Conservation (phyloP, 2,888 invertebrate species). For the Danaus chrysippus region DNA sequence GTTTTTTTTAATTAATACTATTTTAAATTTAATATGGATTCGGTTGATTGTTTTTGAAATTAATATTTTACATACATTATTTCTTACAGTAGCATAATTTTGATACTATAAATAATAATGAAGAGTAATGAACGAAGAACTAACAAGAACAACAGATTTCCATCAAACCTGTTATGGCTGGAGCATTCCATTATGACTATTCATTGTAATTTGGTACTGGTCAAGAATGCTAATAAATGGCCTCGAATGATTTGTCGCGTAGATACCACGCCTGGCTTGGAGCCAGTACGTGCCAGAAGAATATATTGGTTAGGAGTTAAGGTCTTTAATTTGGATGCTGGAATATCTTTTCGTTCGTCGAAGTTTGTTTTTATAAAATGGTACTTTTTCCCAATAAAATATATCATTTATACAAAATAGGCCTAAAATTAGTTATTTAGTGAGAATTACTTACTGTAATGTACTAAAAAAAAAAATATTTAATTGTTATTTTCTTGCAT, state of each 20-base stretch:
- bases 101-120: too few species aligned
- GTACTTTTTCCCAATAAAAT: neutral
- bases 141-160: too few species aligned
- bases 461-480: too few species aligned
- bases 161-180: neutral
- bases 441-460: too few species aligned
- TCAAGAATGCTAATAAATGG: conserved; percentile 2
- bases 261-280: neutral
- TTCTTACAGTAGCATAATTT: too few species aligned
- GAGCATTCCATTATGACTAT: neutral
- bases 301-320: neutral
- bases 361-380: neutral
- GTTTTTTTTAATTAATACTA: too few species aligned
- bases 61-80: too few species aligned
- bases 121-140: too few species aligned
- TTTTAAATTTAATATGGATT: too few species aligned
- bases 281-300: neutral
- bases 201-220: neutral
- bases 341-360: neutral
- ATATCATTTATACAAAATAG: too few species aligned
- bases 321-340: neutral
- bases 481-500: neutral
- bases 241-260: neutral
- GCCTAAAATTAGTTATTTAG: too few species aligned
- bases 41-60: too few species aligned